phyloP scores from a whole-genome alignment of 2,113 vertebrate genomes.

The Grantiella picta region DNA sequence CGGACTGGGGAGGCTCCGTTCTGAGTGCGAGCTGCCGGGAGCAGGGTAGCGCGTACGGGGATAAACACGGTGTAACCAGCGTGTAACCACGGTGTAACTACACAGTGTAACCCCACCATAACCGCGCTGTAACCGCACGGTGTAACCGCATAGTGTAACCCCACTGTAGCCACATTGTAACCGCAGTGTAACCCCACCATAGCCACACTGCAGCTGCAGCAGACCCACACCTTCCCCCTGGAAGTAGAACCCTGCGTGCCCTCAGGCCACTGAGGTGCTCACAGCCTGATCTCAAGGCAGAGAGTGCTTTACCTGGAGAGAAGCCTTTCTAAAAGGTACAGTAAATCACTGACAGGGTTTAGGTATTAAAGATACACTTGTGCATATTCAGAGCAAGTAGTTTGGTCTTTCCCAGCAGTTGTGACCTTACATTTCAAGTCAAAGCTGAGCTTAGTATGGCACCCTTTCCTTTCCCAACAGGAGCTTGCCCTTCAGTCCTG shows the following conservation, averaged over 20 bases:
- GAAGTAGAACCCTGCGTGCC: background rate
- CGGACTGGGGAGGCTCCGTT: background rate
- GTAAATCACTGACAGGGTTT: background rate
- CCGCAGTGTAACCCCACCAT: too few species aligned
- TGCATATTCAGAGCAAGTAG: background rate
- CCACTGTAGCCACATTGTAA: too few species aligned
- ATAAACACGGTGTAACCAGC: background rate
- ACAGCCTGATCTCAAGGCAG: background rate
- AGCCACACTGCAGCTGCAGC: accelerated
- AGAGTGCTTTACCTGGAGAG: background rate
- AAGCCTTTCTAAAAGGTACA: background rate
- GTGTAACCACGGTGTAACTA: accelerated
- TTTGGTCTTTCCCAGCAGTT: background rate
- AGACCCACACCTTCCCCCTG: background rate
- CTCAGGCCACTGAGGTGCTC: background rate
- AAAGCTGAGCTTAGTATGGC: background rate
- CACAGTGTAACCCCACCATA: background rate
- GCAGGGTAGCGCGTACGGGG: background rate
- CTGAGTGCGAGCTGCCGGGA: accelerated
- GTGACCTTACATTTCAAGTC: background rate
- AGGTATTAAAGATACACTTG: background rate
- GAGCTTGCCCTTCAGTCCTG: background rate
- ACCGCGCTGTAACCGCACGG: background rate
- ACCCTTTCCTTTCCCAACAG: background rate
- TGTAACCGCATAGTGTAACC: background rate